Base-by-base conservation (phyloP, 2,888 invertebrate genomes). In the Trilocha varians region DNA sequence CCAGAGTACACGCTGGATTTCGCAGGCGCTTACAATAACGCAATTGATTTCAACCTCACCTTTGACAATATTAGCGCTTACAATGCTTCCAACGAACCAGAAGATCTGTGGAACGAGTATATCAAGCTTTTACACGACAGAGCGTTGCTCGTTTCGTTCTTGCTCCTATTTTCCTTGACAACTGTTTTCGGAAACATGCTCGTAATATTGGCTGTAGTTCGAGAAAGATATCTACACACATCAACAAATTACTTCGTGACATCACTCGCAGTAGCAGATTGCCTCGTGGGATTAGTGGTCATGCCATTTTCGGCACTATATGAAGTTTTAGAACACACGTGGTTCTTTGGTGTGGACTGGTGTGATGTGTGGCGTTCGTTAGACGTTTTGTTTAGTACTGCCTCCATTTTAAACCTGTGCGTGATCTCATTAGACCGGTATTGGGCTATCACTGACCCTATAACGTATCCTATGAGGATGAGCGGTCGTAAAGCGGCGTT, bases 381-480 rank as follows among this genome's bases (percentile, higher is more conserved):
- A 49, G 99, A 99, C 70, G 99, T 99, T 2, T 88, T 99, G 1
- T 98, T 98, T 59, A 97, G 97, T 60, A 99, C 99, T 0, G 98
- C 98, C 4, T 98, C 98, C 9, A 99, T 99, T 59, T 88, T 99
- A 39, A 99, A 99, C 79, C 87, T 99, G 41, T 99, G 99, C 78
- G 97, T 99, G 18, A 99, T 98, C 62, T 96, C 97, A 1, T 74
- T 98, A 60, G 98, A 98, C 73, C 90, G 98, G 13, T 99, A 99
- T 78, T 98, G 98, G 98, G 99, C 99, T 36, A 99, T 99, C 49
- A 98, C 97, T 11, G 98, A 99, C 79, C 99, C 99, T 0, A 97
- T 99, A 54, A 95, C 96, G 38, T 99, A 99, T 79, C 97, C 98
- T 1, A 95, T 94, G 85, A 88, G 93, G 49, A 98, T 99, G 96